Percentiles rank a stretch among this genome's conserved stretches.
phyloP scores from a whole-genome alignment of 2,113 vertebrate species.

The Clinocottus analis region DNA sequence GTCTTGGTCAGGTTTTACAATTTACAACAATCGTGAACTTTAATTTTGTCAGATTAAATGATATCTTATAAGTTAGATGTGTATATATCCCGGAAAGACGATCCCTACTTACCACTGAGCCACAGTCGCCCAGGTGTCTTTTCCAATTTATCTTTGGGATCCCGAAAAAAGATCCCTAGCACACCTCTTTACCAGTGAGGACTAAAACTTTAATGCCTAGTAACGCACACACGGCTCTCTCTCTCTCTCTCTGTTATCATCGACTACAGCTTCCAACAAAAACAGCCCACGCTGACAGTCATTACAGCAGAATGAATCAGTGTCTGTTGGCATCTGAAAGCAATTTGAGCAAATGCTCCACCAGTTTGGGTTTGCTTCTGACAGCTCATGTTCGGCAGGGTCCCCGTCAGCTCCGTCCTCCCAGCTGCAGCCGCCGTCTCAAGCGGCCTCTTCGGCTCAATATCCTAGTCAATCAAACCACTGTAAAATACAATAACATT shows the following conservation, averaged over 20 bases:
- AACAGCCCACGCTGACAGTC: background rate
- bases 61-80: too few species aligned
- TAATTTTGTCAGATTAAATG: too few species aligned
- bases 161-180: background rate
- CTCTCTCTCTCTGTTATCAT: background rate
- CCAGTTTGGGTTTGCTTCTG: background rate
- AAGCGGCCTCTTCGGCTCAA: background rate
- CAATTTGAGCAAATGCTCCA: background rate
- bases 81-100: too few species aligned
- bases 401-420: background rate
- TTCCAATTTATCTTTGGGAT: background rate
- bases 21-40: too few species aligned
- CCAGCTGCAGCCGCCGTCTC: background rate
- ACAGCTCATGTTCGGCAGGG: background rate
- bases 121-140: too few species aligned
- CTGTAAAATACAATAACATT: too few species aligned
- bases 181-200: background rate
- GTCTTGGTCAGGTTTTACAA: too few species aligned
- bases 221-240: background rate
- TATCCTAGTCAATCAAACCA: background rate
- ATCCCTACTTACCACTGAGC: too few species aligned
- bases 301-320: background rate
- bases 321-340: background rate
- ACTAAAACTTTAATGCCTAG: background rate
- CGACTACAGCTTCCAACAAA: background rate